A percentile compares a stretch with the other conserved stretches of the same genome.
Evolutionary conservation across 2,113 vertebrate species (phyloP).

Genomic region (Hirundichthys speculiger): DNA sequence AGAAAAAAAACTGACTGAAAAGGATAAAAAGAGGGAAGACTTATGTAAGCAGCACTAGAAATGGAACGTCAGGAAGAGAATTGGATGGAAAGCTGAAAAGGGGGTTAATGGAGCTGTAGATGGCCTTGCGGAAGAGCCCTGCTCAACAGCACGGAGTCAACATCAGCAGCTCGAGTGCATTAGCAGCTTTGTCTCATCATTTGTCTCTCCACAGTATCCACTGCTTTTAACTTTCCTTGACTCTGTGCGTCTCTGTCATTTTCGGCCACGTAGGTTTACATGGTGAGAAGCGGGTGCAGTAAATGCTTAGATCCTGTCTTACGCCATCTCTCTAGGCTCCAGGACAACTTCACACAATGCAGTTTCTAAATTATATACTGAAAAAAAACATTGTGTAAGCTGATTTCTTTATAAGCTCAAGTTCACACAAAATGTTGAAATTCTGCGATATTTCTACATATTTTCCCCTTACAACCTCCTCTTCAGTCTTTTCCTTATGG

Average conservation of each 20-base stretch:
- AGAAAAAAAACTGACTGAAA: neutral
- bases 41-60: constrained; percentile 18
- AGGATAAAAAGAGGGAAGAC: neutral
- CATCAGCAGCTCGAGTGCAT: constrained; percentile 53
- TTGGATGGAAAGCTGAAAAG: constrained; percentile 21
- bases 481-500: constrained; percentile 50
- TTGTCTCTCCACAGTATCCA: constrained; percentile 15
- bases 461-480: constrained; percentile 25
- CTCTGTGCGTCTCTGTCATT: constrained; percentile 14
- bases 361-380: constrained; percentile 18
- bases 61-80: constrained; percentile 15
- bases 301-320: constrained; percentile 19
- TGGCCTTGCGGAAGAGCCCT: constrained; percentile 24
- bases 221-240: constrained; percentile 30
- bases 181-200: constrained; percentile 56
- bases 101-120: constrained; percentile 29
- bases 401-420: constrained; percentile 32
- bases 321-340: neutral
- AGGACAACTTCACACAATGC: constrained; percentile 9
- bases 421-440: constrained; percentile 33
- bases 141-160: constrained; percentile 62
- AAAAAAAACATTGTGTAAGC: constrained; percentile 22
- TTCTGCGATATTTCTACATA: constrained; percentile 39
- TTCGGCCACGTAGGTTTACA: constrained; percentile 21
- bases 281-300: constrained; percentile 4